Evolutionary conservation across 2,888 invertebrate species (phyloP).

Genomic region (Lasiommata megera): DNA sequence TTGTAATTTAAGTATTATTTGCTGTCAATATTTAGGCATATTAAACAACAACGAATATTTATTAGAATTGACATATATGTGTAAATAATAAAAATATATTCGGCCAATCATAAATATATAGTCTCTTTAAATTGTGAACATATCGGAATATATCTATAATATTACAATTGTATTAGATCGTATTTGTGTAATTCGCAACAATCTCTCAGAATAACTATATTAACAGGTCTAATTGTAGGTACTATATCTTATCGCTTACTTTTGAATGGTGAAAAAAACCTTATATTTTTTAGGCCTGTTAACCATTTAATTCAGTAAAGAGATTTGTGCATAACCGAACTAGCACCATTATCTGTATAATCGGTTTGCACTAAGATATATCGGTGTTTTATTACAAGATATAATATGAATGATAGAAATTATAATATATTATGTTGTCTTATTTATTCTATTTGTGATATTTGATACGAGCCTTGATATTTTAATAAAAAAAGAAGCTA

Average conservation of each 20-base stretch:
- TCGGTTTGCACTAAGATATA: constrained; percentile 21
- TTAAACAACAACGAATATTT: constrained; percentile 36
- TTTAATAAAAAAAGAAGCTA: constrained; percentile 8
- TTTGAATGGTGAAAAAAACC: no score
- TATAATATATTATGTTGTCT: constrained; percentile 18
- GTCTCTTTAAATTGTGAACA: constrained; percentile 16
- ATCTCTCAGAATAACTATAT: no score
- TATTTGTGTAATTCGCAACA: no score
- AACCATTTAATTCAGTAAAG: background rate
- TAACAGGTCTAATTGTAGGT: no score
- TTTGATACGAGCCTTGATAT: constrained; percentile 26
- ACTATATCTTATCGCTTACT: no score
- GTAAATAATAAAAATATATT: constrained; percentile 14
- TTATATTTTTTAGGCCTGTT: no score
- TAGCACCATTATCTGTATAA: constrained; percentile 23
- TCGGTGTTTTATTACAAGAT: constrained; percentile 5
- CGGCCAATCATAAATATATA: constrained; percentile 23
- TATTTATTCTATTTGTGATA: constrained; percentile 26
- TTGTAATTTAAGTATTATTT: constrained; percentile 16
- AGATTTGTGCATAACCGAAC: background rate
- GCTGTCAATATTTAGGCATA: constrained; percentile 14
- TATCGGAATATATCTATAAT: constrained; percentile 26
- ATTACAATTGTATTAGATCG: background rate
- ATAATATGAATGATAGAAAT: constrained; percentile 15
- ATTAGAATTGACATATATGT: constrained; percentile 24